phyloP scores from a whole-genome alignment of 2,888 invertebrate species.

The Craniophora ligustri region DNA sequence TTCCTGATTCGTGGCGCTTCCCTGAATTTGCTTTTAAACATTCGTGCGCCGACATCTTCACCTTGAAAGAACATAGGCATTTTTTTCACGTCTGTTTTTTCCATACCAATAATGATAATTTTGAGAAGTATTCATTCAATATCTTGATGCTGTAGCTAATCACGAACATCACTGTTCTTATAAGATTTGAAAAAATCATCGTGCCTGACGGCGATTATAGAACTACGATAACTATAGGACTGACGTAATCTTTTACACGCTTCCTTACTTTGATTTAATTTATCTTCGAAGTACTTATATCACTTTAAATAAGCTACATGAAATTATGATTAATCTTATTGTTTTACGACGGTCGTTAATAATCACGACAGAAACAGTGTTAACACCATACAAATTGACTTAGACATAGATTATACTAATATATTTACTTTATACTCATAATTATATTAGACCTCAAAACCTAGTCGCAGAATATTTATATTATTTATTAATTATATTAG shows the following conservation, averaged over 20 bases:
- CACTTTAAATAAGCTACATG: background rate
- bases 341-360: background rate
- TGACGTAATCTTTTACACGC: conserved; percentile 72
- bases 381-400: background rate
- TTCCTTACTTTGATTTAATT: conserved; percentile 70
- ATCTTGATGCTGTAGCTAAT: conserved; percentile 78
- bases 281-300: conserved; percentile 40
- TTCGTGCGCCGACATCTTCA: conserved; percentile 82
- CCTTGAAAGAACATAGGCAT: conserved; percentile 81
- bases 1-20: conserved; percentile 82
- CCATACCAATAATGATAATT: conserved; percentile 79
- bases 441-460: too few relatives aligned
- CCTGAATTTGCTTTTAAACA: conserved; percentile 78
- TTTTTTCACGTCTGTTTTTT: conserved; percentile 81
- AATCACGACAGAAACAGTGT: background rate
- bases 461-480: too few relatives aligned
- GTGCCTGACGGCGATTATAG: conserved; percentile 68
- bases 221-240: conserved; percentile 70
- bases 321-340: background rate
- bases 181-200: conserved; percentile 63
- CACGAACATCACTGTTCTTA: conserved; percentile 78
- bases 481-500: too few relatives aligned
- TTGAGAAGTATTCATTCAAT: conserved; percentile 82
- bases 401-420: too few relatives aligned
- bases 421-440: too few relatives aligned